Conservation (phyloP, 2,113 vertebrate genomes). For the Oncorhynchus tshawytscha region DNA sequence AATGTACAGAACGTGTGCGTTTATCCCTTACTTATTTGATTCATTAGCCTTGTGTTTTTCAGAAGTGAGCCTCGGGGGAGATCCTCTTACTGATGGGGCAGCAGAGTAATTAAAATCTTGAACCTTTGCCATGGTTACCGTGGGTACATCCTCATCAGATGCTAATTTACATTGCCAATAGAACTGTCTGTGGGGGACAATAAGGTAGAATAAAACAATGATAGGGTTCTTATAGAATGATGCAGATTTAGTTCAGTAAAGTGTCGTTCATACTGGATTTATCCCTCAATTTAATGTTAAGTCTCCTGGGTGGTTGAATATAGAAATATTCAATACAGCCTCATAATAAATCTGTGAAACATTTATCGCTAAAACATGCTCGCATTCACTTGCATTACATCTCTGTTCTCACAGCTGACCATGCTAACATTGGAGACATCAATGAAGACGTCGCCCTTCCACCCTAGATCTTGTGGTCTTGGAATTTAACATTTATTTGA, state of each 20-base stretch:
- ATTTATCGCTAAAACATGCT: background rate
- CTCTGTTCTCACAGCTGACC: constrained; percentile 6
- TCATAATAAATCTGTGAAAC: background rate
- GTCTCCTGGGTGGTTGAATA: background rate
- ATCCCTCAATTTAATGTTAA: background rate
- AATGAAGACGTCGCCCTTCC: constrained; percentile 22
- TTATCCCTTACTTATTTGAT: constrained; percentile 22
- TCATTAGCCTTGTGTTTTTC: constrained; percentile 38
- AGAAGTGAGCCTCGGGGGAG: constrained; percentile 36
- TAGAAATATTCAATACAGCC: background rate
- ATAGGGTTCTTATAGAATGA: constrained; percentile 35
- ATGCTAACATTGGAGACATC: constrained; percentile 4
- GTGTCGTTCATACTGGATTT: background rate
- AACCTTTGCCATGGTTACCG: constrained; percentile 46
- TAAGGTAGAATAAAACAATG: constrained; percentile 1
- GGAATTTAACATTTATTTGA: constrained; percentile 8
- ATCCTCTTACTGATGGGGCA: constrained; percentile 1
- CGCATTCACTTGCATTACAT: constrained; percentile 29
- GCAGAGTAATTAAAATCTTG: constrained; percentile 61
- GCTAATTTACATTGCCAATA: background rate
- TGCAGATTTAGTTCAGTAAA: constrained; percentile 33
- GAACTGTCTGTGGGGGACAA: background rate
- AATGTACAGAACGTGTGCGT: no score
- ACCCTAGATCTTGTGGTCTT: background rate
- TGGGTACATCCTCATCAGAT: background rate